Conservation (phyloP, 2,888 invertebrate genomes). For the Volucella inflata region DNA sequence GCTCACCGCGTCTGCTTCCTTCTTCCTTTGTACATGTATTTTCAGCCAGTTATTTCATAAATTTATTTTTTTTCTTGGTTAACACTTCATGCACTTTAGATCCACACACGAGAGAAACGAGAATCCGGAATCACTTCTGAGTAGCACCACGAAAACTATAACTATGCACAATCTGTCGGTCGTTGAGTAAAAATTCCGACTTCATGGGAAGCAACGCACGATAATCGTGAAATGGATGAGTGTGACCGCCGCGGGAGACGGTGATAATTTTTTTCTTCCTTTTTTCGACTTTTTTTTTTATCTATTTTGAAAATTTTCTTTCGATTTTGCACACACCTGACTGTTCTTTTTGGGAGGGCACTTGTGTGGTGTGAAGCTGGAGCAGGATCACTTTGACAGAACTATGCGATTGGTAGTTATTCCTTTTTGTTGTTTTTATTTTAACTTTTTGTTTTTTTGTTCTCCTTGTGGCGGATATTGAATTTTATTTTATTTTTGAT, state of each 20-base stretch:
- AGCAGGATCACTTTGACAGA: slow-evolving; percentile 50
- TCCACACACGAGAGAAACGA: slow-evolving; percentile 20
- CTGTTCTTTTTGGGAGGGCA: slow-evolving; percentile 45
- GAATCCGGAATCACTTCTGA: slow-evolving; percentile 35
- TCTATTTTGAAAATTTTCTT: background rate
- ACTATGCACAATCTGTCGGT: slow-evolving; percentile 23
- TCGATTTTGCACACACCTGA: slow-evolving; percentile 55
- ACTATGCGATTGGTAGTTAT: slow-evolving; percentile 10
- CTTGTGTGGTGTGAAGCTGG: no score
- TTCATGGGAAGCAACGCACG: slow-evolving; percentile 63
- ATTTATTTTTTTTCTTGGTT: no score
- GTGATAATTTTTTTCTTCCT: slow-evolving; percentile 42
- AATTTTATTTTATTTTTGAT: slow-evolving; percentile 56
- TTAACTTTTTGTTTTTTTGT: background rate
- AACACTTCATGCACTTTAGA: slow-evolving; percentile 29
- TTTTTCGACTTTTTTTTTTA: slow-evolving; percentile 12
- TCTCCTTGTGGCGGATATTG: slow-evolving; percentile 52
- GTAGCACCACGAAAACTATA: slow-evolving; percentile 50
- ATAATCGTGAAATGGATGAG: slow-evolving; percentile 39
- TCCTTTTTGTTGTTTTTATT: no score
- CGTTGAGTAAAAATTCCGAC: slow-evolving; percentile 60
- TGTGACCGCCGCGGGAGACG: slow-evolving; percentile 71
- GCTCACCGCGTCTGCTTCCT: slow-evolving; percentile 24
- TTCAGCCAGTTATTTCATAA: background rate
- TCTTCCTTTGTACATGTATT: slow-evolving; percentile 20